Percentiles rank a stretch among this genome's conserved stretches.
Evolutionary conservation across 30 jellyfish, hydroid and myxozoan species (phyloP).

Genomic region (Rhopilema esculentum): DNA sequence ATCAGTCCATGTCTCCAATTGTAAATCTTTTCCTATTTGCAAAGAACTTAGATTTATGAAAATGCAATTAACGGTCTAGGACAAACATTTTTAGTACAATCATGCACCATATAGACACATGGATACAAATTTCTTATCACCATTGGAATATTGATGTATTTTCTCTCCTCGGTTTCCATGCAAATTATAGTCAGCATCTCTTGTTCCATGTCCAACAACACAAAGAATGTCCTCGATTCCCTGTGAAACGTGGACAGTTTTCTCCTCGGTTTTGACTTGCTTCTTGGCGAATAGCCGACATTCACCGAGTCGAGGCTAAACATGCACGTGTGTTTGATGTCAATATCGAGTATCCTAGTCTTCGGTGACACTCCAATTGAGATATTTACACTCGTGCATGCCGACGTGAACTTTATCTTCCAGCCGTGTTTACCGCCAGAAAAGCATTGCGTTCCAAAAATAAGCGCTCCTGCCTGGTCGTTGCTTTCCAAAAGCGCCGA

Average conservation of each 20-base stretch:
- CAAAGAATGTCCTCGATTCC: constrained; percentile 66
- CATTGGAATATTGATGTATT: constrained; percentile 22
- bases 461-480: constrained; percentile 67
- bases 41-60: background rate
- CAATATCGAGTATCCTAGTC: constrained; percentile 63
- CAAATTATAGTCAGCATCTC: constrained; percentile 53
- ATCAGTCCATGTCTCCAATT: background rate
- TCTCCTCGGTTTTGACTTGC: constrained; percentile 39
- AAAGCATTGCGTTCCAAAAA: constrained; percentile 59
- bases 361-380: constrained; percentile 71
- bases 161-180: constrained; percentile 62
- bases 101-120: constrained; percentile 74
- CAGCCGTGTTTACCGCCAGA: constrained; percentile 72
- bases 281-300: background rate
- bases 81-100: constrained; percentile 53
- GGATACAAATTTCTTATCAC: constrained; percentile 30
- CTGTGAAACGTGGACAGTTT: constrained; percentile 70
- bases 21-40: background rate
- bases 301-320: constrained; percentile 33
- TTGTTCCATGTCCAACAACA: constrained; percentile 51
- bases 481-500: constrained; percentile 72
- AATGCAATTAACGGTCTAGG: constrained; percentile 74
- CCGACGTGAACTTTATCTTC: constrained; percentile 67
- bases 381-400: constrained; percentile 65
- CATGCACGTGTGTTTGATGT: constrained; percentile 48